Evolutionary conservation across 2,113 vertebrate genomes (phyloP).

Genomic region (Neopipo cinnamomea): DNA sequence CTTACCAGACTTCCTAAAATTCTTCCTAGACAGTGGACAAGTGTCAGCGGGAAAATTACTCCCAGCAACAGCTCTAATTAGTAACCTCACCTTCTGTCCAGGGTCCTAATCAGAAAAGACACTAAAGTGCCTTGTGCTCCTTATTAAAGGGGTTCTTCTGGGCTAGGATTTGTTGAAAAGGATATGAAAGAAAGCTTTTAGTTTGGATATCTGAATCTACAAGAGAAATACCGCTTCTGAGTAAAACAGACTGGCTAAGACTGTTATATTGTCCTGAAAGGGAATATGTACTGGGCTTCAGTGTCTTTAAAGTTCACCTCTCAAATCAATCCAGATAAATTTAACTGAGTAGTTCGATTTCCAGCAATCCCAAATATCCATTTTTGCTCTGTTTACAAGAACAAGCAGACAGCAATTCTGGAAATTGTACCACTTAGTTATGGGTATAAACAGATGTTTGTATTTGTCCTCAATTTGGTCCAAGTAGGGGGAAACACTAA

Average conservation of each 20-base stretch:
- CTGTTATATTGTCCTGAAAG: background rate
- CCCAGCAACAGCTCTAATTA: background rate
- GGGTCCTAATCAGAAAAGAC: constrained; percentile 1
- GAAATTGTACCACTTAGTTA: background rate
- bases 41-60: background rate
- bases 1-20: background rate
- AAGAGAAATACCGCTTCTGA: background rate
- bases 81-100: constrained; percentile 16
- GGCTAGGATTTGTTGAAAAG: background rate
- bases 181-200: background rate
- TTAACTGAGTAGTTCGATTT: background rate
- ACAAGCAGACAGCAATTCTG: background rate
- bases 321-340: background rate
- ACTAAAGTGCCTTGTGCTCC: constrained; percentile 10
- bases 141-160: constrained; percentile 1
- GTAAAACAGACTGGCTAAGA: background rate
- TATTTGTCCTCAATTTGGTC: background rate
- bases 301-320: background rate
- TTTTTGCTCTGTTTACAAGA: background rate
- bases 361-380: background rate
- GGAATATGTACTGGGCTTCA: background rate
- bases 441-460: fast-evolving
- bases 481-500: background rate
- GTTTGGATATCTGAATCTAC: background rate
- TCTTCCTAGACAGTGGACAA: background rate